Conservation (phyloP, 2,113 vertebrate genomes). For the human (Homo sapiens) region GRCh38 chr1:203537001-203537500, state of each 20-base stretch:
- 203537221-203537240: no score
- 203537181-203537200: neutral
- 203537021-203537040: neutral
- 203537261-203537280: neutral
- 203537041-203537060: neutral
- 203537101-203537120: slow-evolving; percentile 25
- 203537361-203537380: neutral
- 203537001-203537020: neutral
- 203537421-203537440: neutral
- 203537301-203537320: neutral
- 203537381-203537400: neutral
- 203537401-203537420: neutral
- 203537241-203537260: neutral
- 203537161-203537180: neutral
- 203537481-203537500: neutral
- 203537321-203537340: neutral
- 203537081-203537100: neutral
- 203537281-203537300: neutral
- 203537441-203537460: neutral
- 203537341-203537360: neutral
- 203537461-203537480: neutral
- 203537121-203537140: neutral
- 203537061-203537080: neutral
- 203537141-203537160: neutral
- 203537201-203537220: neutral